Evolutionary conservation across 2,113 vertebrate species (phyloP).

Genomic region (Cygnus atratus): DNA sequence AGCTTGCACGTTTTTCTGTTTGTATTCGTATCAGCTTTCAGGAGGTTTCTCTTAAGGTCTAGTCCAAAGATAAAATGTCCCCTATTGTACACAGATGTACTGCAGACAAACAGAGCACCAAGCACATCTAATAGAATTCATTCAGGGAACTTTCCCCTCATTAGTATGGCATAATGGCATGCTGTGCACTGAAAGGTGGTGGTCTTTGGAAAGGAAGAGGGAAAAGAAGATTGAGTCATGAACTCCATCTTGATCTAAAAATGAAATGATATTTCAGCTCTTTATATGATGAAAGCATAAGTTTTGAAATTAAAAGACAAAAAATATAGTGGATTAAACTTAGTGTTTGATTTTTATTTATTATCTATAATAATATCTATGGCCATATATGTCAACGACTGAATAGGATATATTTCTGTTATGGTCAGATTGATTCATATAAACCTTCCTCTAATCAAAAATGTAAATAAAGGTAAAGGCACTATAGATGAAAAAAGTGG

Average conservation of each 20-base stretch:
- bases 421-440: background rate
- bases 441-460: background rate
- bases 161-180: background rate
- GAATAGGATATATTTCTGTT: background rate
- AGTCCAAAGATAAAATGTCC: background rate
- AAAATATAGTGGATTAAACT: background rate
- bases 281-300: background rate
- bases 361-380: too few relatives aligned
- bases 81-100: background rate
- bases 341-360: background rate
- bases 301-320: background rate
- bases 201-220: background rate
- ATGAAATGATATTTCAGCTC: background rate
- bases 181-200: background rate
- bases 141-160: background rate
- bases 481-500: background rate
- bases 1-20: background rate
- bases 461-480: background rate
- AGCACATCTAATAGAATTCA: background rate
- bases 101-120: background rate
- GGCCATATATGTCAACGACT: background rate
- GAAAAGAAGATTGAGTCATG: background rate
- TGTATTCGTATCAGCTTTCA: background rate
- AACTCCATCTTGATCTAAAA: background rate
- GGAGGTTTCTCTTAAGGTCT: background rate